phyloP scores from a whole-genome alignment of 2,888 invertebrate species.

The Lasius platythorax region DNA sequence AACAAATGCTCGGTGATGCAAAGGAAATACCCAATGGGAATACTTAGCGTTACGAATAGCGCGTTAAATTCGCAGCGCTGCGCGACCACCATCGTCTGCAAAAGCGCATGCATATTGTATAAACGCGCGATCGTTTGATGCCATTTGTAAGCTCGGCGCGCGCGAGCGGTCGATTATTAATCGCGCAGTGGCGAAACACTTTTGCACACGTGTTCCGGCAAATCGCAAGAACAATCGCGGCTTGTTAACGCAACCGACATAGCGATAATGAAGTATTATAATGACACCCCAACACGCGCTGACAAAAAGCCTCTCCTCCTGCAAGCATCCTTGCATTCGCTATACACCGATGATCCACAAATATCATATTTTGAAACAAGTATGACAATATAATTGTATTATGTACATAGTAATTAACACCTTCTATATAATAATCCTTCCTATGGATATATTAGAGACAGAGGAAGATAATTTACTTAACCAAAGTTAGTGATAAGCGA shows the following conservation, averaged over 20 bases:
- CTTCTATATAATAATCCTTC: constrained; percentile 25
- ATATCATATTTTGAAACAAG: neutral
- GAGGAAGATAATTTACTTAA: constrained; percentile 31
- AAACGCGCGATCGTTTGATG: constrained; percentile 51
- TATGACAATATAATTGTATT: constrained; percentile 20
- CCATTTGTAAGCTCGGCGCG: constrained; percentile 42
- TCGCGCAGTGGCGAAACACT: constrained; percentile 25
- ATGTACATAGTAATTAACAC: constrained; percentile 18
- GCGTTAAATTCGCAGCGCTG: constrained; percentile 48
- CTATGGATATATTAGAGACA: neutral
- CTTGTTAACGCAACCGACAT: constrained; percentile 53
- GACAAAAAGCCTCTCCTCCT: constrained; percentile 21
- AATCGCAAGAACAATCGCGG: constrained; percentile 53
- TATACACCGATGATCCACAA: constrained; percentile 5
- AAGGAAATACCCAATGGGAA: constrained; percentile 52
- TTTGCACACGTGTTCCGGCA: constrained; percentile 28
- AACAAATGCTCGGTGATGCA: constrained; percentile 51
- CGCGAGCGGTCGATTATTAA: constrained; percentile 43
- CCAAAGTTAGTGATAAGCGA: constrained; percentile 30
- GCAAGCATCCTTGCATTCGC: constrained; percentile 27
- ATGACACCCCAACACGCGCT: constrained; percentile 26
- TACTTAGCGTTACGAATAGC: constrained; percentile 51
- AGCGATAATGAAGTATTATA: constrained; percentile 53
- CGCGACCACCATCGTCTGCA: constrained; percentile 32
- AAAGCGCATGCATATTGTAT: constrained; percentile 49